A percentile compares a stretch with the other conserved stretches of the same genome.
phyloP scores from a whole-genome alignment of 2,797 vertebrate species.

The Pangasius sanitwongsei region DNA sequence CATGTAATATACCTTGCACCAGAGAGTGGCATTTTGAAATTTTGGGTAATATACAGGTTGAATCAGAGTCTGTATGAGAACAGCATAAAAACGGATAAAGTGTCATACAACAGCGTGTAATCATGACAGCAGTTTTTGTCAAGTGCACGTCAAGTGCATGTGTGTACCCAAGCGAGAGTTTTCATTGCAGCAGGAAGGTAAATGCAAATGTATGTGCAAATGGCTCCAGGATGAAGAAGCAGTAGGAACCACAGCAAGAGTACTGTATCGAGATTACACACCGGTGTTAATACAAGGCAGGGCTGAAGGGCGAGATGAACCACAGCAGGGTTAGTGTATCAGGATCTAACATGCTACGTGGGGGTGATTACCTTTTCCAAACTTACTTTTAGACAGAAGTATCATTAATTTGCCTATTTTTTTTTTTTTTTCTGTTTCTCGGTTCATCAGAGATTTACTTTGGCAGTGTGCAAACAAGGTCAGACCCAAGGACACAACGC shows the following conservation, averaged over 20 bases:
- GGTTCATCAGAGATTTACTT: neutral
- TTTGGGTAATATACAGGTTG: neutral
- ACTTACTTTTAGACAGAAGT: neutral
- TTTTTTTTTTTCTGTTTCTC: neutral
- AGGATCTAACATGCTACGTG: neutral
- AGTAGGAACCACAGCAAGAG: slow-evolving; percentile 19
- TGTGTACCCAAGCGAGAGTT: slow-evolving; percentile 13
- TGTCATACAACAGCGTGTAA: neutral
- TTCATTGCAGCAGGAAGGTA: slow-evolving; percentile 20
- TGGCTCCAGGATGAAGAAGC: neutral
- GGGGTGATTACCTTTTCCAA: neutral
- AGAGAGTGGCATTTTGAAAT: neutral
- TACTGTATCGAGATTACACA: slow-evolving; percentile 8
- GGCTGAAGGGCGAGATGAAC: slow-evolving; percentile 12
- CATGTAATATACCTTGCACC: neutral
- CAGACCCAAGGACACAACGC: slow-evolving; percentile 10
- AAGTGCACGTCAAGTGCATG: neutral
- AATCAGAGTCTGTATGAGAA: neutral
- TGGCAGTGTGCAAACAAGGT: slow-evolving; percentile 13
- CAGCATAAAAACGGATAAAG: too few relatives aligned
- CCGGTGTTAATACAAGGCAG: neutral
- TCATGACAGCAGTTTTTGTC: neutral
- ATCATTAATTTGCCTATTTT: neutral
- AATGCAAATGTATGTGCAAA: slow-evolving; percentile 28
- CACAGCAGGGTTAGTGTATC: neutral